phyloP scores from a whole-genome alignment of 2,888 invertebrate genomes.

The Erebia aethiops region DNA sequence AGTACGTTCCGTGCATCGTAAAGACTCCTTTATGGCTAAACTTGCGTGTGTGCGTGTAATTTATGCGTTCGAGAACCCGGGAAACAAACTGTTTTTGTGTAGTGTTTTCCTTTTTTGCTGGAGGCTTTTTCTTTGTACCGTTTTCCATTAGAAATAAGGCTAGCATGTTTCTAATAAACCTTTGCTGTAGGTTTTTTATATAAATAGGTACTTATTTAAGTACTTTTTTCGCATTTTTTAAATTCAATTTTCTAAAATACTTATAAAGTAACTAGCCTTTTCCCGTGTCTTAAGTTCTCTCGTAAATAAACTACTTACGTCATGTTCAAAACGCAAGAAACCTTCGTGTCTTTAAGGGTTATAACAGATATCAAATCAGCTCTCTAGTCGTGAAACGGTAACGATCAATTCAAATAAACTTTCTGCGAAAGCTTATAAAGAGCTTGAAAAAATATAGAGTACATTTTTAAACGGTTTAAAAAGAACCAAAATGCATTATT shows the following conservation, averaged over 20 bases:
- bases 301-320: too few species aligned
- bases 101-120: slow-evolving; percentile 21
- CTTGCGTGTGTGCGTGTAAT: slow-evolving; percentile 57
- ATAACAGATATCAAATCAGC: too few species aligned
- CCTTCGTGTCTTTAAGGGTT: too few species aligned
- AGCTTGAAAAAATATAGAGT: not conserved
- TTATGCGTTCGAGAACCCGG: slow-evolving; percentile 53
- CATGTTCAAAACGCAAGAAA: too few species aligned
- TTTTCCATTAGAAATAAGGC: not conserved
- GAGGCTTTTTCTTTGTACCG: slow-evolving; percentile 26
- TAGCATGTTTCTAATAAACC: not conserved
- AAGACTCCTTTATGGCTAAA: slow-evolving; percentile 62
- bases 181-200: not conserved
- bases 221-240: too few species aligned
- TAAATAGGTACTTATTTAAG: not conserved
- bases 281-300: too few species aligned
- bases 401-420: too few species aligned
- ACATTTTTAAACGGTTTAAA: slow-evolving; percentile 14
- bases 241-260: not conserved
- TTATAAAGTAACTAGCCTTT: too few species aligned
- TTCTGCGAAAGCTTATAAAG: too few species aligned
- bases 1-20: slow-evolving; percentile 31
- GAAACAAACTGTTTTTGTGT: slow-evolving; percentile 38
- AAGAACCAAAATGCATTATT: slow-evolving; percentile 21
- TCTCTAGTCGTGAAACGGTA: too few species aligned